Base-by-base conservation (phyloP, 2,797 vertebrate species). In the Gallinago nigripennis region DNA sequence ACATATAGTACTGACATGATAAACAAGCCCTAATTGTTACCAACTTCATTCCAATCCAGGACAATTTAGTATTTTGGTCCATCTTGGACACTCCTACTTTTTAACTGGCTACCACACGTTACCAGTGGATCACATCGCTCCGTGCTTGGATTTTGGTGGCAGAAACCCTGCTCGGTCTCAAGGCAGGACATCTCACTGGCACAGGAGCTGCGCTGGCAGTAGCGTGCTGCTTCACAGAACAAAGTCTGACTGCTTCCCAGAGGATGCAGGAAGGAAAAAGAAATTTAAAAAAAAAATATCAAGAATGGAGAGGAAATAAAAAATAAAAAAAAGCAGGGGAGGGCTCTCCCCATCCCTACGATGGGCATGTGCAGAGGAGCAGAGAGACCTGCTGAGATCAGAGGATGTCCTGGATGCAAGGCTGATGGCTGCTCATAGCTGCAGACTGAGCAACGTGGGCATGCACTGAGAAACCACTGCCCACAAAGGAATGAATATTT, bases 151-250 rank as follows among this genome's bases (percentile, higher is more conserved):
- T 13, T 77, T 31, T 39, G 46, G 43, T 0, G 0, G 58, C 43
- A 54, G 37, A 70, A 51, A 50, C 16, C 53, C 65, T 31, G 21
- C 78, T 58, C 12, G 1, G 25, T 4, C 48, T 30, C 41, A 3
- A 3, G n/a, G 25, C 31, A 2, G 11, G 39, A 24, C 1, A 2
- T 6, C 35, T 6, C 31, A 12, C 17, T 2, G 3, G n/a, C 10
- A 1, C 21, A 16, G 54, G 66, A 30, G 41, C 30, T 16, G 31
- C 5, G 0, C 18, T 16, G 51, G 65, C 31, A 28, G 45, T 45
- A 28, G 28, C 6, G 2, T 1, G 20, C 31, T 27, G 15, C 73
- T 61, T 35, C 11, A 24, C 3, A 4, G 60, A 45, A 45, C 37
- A 27, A 24, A 68, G 61, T 23, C 86, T 24, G 19, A 58, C 37